phyloP scores from a whole-genome alignment of 92 coral and sea anemone species.

The Epizoanthus stellaris region DNA sequence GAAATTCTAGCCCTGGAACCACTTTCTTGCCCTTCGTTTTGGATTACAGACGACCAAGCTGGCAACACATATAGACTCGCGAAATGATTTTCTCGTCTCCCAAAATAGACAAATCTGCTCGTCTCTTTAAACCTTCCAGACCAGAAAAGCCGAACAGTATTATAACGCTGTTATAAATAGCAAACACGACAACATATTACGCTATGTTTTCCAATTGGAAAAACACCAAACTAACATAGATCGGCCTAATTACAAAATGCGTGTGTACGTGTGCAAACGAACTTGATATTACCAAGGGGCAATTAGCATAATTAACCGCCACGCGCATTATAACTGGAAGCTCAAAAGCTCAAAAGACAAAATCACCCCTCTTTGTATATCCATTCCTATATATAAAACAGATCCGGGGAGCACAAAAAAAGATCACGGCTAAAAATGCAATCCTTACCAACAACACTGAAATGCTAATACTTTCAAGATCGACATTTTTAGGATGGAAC shows the following conservation, averaged over 20 bases:
- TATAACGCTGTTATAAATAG: conserved; percentile 11
- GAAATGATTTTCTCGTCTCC: background rate
- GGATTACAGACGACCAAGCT: conserved; percentile 18
- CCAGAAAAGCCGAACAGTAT: background rate
- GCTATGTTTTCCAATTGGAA: background rate
- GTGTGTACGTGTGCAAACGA: conserved; percentile 45
- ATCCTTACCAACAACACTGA: background rate
- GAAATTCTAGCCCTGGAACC: conserved; percentile 38
- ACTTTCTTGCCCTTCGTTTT: background rate
- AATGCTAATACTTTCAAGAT: background rate
- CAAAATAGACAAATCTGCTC: conserved; percentile 5
- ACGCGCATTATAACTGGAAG: conserved; percentile 3
- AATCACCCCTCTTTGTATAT: background rate
- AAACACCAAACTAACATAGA: background rate
- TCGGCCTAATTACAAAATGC: conserved; percentile 30
- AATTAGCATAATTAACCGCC: conserved; percentile 35
- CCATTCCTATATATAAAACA: background rate
- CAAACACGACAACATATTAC: conserved; percentile 25
- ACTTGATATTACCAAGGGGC: conserved; percentile 38
- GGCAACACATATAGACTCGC: background rate
- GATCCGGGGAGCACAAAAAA: background rate
- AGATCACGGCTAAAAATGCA: too few species aligned
- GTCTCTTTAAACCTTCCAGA: background rate
- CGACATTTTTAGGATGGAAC: background rate
- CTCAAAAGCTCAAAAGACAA: too few species aligned